These are phyloP conservation scores for Drosophila trichaetosa DNA, from an alignment of 2,888 invertebrate genomes.

Conservation along the genomic window DNA sequence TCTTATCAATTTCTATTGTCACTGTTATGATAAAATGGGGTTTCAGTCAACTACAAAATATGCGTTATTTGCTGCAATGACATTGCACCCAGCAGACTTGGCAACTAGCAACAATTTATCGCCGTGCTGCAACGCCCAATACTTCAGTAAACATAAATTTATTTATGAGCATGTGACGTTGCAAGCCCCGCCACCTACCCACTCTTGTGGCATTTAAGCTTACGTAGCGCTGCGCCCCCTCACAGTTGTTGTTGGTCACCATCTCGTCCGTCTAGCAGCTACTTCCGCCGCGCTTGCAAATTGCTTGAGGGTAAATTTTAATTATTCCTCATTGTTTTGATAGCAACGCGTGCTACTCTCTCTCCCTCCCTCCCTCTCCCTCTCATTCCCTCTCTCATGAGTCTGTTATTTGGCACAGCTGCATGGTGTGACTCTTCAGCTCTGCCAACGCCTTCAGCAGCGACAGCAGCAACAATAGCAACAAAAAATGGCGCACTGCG, in stretches of 20 bases:
- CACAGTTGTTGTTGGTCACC: constrained; percentile 23
- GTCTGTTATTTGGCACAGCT: constrained; percentile 17
- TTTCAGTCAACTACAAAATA: constrained; percentile 55
- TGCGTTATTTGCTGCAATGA: constrained; percentile 6
- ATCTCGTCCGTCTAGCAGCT: constrained; percentile 39
- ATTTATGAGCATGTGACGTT: constrained; percentile 75
- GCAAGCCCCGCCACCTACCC: constrained; percentile 8
- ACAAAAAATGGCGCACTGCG: constrained; percentile 17
- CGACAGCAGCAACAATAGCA: constrained; percentile 22
- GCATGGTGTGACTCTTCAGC: constrained; percentile 14
- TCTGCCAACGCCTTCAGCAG: constrained; percentile 27
- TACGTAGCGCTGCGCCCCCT: constrained; percentile 18
- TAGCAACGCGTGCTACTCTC: constrained; percentile 62
- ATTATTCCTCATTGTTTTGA: constrained; percentile 82
- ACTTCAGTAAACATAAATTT: constrained; percentile 73
- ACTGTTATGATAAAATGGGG: constrained; percentile 34
- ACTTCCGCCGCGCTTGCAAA: constrained; percentile 72
- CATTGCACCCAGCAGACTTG: constrained; percentile 21
- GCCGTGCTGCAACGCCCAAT: constrained; percentile 54
- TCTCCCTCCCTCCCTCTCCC: background rate
- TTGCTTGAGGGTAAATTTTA: constrained; percentile 81
- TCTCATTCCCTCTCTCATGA: background rate
- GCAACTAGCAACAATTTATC: constrained; percentile 55
- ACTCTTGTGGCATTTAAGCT: constrained; percentile 9
- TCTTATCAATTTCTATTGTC: constrained; percentile 16